Evolutionary conservation across 1,140 invertebrate genomes (phyloP), one percentile per base, ranked within the genome.

Genomic region (Hestina assimilis): DNA sequence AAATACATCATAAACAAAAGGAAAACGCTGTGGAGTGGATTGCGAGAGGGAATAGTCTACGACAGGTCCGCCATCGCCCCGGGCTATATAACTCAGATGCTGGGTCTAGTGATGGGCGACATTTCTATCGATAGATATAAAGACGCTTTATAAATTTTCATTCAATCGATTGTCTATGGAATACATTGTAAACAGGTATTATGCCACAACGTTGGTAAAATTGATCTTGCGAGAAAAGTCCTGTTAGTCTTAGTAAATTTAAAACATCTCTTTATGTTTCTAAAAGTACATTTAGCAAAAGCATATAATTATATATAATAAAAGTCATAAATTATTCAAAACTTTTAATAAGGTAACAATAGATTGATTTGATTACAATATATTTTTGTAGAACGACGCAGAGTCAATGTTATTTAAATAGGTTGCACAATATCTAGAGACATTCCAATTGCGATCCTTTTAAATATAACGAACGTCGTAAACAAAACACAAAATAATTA

Each of bases 21-120:
- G 59, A 43, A 50, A 53, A 51, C 54, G 31, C n/a, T 47, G 53
- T 46, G 21, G 48, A 69, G 63, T 63, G 63, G 54, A 68, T 63
- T 48, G 55, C 52, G 48, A 62, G 52, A 59, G 63, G 60, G 64
- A 69, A 72, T 61, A 47, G 66, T 54, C 46, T 59, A 55, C 60
- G 56, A 66, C 59, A 58, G 61, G 55, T 45, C 62, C 41, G 31
- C 51, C 58, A 51, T 54, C 48, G 55, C 59, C 59, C 46, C 33
- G 21, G 51, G 42, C 46, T 38, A 42, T 59, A 59, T 63, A 65
- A 63, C 60, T 63, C 46, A 26, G 40, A 58, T 47, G 23, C 20
- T 21, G 8, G 12, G 9, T 19, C 9, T 57, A 50, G 54, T 48
- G 54, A 57, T 31, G 54, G 3, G 6, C 19, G 17, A 1, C n/a